These are phyloP conservation scores for Drosophila yakuba DNA, from an alignment of 1,140 invertebrate species.

Conservation along the genomic window DNA sequence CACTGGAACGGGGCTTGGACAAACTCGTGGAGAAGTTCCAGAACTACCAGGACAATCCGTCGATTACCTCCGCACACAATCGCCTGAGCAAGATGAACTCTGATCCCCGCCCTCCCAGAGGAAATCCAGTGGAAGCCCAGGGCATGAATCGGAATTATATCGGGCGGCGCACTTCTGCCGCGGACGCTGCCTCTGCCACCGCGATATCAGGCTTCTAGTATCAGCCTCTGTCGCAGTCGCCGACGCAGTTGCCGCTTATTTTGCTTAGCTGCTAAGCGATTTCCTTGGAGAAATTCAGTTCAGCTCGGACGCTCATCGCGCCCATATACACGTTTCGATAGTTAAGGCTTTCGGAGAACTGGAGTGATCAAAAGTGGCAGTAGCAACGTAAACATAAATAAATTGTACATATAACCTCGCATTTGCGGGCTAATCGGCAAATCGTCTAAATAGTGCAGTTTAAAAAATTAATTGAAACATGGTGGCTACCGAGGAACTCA, in stretches of 20 bases:
- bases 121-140: not conserved
- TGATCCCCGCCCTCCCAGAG: not conserved
- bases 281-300: constrained; percentile 77
- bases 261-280: constrained; percentile 67
- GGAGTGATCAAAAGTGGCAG: constrained; percentile 8
- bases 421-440: not conserved
- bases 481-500: constrained; percentile 66
- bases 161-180: constrained; percentile 5
- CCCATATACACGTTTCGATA: constrained; percentile 60
- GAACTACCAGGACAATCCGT: constrained; percentile 7
- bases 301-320: constrained; percentile 54
- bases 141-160: constrained; percentile 29
- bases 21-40: constrained; percentile 50
- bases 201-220: constrained; percentile 33
- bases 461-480: constrained; percentile 25
- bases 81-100: not conserved
- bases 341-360: constrained; percentile 23
- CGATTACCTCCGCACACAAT: not conserved
- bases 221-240: constrained; percentile 31
- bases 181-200: constrained; percentile 22
- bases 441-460: not conserved
- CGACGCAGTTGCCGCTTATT: constrained; percentile 42
- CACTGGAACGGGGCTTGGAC: constrained; percentile 52
- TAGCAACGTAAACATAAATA: constrained; percentile 3
- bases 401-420: not conserved